Conservation (phyloP, 2,888 invertebrate genomes). For the Phengaris arion region DNA sequence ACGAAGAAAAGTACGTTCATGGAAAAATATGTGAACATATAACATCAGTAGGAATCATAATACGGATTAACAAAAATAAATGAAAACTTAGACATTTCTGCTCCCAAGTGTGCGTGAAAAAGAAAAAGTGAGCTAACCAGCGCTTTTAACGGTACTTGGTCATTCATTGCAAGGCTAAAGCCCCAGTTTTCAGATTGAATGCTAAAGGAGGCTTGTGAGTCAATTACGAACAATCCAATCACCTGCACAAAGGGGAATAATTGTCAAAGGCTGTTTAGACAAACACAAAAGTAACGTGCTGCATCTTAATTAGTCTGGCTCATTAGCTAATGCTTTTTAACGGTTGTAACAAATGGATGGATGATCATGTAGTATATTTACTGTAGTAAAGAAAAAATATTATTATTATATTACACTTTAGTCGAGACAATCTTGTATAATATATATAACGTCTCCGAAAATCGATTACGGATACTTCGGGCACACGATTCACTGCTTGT, state of each 20-base stretch:
- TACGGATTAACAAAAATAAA: not conserved
- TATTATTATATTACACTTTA: no score
- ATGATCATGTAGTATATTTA: no score
- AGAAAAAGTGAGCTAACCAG: not conserved
- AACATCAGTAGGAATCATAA: no score
- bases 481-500: no score
- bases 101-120: not conserved
- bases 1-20: no score
- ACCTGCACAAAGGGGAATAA: constrained; percentile 54
- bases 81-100: not conserved
- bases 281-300: constrained; percentile 25
- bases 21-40: no score
- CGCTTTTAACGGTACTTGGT: constrained; percentile 8
- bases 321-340: not conserved
- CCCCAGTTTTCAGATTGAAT: constrained; percentile 32
- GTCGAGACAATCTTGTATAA: no score
- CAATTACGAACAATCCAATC: constrained; percentile 63
- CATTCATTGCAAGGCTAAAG: constrained; percentile 14
- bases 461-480: no score
- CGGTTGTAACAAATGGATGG: no score
- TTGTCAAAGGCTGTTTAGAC: constrained; percentile 41
- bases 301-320: constrained; percentile 8
- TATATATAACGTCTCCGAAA: no score
- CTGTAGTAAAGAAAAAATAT: no score
- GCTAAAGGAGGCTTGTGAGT: constrained; percentile 44